Evolutionary conservation across 2,113 vertebrate species (phyloP).

Genomic region (Myocastor coypus): DNA sequence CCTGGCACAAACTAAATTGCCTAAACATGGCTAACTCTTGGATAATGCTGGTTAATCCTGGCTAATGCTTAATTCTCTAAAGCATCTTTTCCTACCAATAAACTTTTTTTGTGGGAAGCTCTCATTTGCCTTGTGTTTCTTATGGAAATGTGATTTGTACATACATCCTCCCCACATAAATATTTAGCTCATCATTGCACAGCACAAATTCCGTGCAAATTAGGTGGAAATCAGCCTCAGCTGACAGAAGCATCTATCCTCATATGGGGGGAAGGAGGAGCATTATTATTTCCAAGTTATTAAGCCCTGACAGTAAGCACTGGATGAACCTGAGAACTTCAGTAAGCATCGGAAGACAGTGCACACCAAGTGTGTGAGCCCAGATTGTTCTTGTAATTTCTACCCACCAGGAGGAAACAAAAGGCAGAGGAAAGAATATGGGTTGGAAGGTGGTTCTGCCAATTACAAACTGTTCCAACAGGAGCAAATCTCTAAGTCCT

Average conservation of each 20-base stretch:
- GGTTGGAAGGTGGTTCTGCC: neutral
- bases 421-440: constrained; percentile 29
- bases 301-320: constrained; percentile 70
- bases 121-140: constrained; percentile 78
- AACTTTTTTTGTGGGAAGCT: constrained; percentile 66
- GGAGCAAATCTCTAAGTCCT: neutral
- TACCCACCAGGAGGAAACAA: constrained; percentile 53
- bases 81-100: constrained; percentile 74
- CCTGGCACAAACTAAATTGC: constrained; percentile 58
- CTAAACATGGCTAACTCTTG: constrained; percentile 73
- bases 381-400: constrained; percentile 51
- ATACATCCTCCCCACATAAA: constrained; percentile 80
- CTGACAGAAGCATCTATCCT: constrained; percentile 76
- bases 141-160: constrained; percentile 82
- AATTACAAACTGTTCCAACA: neutral
- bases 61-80: constrained; percentile 73
- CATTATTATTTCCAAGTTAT: constrained; percentile 81
- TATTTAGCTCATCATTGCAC: constrained; percentile 81
- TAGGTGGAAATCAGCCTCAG: constrained; percentile 78
- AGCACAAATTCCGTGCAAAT: constrained; percentile 78
- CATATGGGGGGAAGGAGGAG: constrained; percentile 59
- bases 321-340: constrained; percentile 57
- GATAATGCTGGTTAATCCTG: constrained; percentile 73
- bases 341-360: constrained; percentile 69
- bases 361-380: neutral